Evolutionary conservation across 37 sponge, comb jelly and placozoan genomes (phyloP).

Genomic region (Chondrilla cf. caribensis): DNA sequence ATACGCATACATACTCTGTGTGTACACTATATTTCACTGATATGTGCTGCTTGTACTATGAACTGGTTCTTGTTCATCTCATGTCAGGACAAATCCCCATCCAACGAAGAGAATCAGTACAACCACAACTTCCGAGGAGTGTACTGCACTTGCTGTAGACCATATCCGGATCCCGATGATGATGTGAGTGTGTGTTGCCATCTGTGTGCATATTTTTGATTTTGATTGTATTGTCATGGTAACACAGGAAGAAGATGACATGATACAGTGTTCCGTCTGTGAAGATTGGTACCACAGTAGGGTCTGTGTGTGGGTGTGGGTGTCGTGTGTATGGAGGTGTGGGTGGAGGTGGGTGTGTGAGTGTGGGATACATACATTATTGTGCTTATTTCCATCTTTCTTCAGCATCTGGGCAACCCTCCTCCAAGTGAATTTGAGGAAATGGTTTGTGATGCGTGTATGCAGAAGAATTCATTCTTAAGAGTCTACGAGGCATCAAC

Average conservation of each 20-base stretch:
- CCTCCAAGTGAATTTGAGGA: conserved; percentile 57
- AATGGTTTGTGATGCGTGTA: conserved; percentile 77
- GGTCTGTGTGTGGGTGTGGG: conserved; percentile 38
- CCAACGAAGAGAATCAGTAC: conserved; percentile 73
- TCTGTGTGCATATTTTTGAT: too few relatives aligned
- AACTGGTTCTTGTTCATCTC: too few relatives aligned
- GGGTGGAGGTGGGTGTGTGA: neutral
- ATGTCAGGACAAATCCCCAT: conserved; percentile 54
- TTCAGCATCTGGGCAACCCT: conserved; percentile 57
- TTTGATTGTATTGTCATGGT: too few relatives aligned
- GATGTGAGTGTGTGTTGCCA: conserved; percentile 27
- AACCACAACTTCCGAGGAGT: conserved; percentile 88
- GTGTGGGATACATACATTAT: neutral
- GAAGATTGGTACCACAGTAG: conserved; percentile 98
- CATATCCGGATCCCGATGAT: conserved; percentile 83
- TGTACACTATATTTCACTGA: neutral
- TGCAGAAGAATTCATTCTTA: conserved; percentile 60
- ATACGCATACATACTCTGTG: neutral
- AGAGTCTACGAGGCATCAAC: conserved; percentile 8
- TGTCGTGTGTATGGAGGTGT: neutral
- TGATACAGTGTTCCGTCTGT: conserved; percentile 95
- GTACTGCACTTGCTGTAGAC: conserved; percentile 91
- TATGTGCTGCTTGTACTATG: neutral
- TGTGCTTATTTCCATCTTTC: neutral
- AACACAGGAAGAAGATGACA: conserved; percentile 76